Conservation (phyloP, 2,888 invertebrate species). For the Meliscaeva auricollis region DNA sequence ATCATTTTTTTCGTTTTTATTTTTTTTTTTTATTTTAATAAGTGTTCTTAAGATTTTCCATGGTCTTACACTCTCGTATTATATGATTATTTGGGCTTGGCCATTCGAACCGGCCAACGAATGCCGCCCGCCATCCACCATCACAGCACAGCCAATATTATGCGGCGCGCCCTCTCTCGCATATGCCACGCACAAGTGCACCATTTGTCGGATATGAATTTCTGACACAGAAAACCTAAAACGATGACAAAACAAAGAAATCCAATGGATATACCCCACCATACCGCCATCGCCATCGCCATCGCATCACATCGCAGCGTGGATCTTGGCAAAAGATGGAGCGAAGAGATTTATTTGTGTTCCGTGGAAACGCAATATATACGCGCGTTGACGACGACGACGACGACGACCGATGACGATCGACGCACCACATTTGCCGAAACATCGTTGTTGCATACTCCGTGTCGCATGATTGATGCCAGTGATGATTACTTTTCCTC, state of each 20-base stretch:
- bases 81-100: slow-evolving; percentile 71
- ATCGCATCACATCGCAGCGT: slow-evolving; percentile 24
- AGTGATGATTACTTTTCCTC: too few species aligned
- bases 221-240: slow-evolving; percentile 61
- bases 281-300: not conserved
- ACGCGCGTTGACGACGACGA: slow-evolving; percentile 35
- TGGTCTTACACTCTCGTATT: slow-evolving; percentile 38
- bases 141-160: not conserved
- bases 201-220: slow-evolving; percentile 68
- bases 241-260: slow-evolving; percentile 73
- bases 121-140: slow-evolving; percentile 15
- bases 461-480: not conserved
- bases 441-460: not conserved
- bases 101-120: slow-evolving; percentile 49
- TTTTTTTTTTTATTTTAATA: slow-evolving; percentile 21
- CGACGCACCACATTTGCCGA: slow-evolving; percentile 33
- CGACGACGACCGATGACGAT: slow-evolving; percentile 36
- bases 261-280: slow-evolving; percentile 29
- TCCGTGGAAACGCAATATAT: slow-evolving; percentile 64
- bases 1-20: slow-evolving; percentile 36
- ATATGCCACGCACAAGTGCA: slow-evolving; percentile 52
- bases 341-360: slow-evolving; percentile 64
- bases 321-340: slow-evolving; percentile 42
- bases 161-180: slow-evolving; percentile 48
- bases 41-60: slow-evolving; percentile 54